A percentile compares a stretch with the other conserved stretches of the same genome.
Conservation (phyloP, 2,888 invertebrate species). For the Brenthis ino region DNA sequence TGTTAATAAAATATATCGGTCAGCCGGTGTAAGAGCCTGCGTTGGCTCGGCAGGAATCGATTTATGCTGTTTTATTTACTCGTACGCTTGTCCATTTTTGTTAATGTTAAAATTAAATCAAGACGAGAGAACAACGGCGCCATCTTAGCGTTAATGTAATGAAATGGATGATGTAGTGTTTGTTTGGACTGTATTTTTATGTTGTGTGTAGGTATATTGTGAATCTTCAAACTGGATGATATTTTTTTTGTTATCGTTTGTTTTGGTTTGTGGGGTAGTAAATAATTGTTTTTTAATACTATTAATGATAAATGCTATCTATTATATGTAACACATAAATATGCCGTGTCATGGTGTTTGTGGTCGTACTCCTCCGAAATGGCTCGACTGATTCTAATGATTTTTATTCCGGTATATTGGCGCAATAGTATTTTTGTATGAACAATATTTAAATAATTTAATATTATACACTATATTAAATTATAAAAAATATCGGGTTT, state of each 20-base stretch:
- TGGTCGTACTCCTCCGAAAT: too few relatives aligned
- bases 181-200: slow-evolving; percentile 5
- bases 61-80: slow-evolving; percentile 67
- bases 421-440: too few relatives aligned
- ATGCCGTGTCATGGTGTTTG: too few relatives aligned
- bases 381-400: too few relatives aligned
- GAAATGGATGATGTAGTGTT: slow-evolving; percentile 24
- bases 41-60: slow-evolving; percentile 69
- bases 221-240: background rate
- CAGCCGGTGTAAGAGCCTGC: slow-evolving; percentile 51
- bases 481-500: too few relatives aligned
- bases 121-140: slow-evolving; percentile 42
- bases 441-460: too few relatives aligned
- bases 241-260: background rate
- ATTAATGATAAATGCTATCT: too few relatives aligned
- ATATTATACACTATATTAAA: too few relatives aligned
- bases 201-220: background rate
- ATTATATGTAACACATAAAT: too few relatives aligned
- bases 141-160: slow-evolving; percentile 33
- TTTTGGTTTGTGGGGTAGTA: background rate
- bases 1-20: slow-evolving; percentile 67
- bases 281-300: too few relatives aligned
- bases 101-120: slow-evolving; percentile 78
- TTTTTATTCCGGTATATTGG: too few relatives aligned
- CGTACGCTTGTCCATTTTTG: slow-evolving; percentile 73